Base-by-base conservation (phyloP, 2,113 vertebrate genomes). In the Chrysemys picta region DNA sequence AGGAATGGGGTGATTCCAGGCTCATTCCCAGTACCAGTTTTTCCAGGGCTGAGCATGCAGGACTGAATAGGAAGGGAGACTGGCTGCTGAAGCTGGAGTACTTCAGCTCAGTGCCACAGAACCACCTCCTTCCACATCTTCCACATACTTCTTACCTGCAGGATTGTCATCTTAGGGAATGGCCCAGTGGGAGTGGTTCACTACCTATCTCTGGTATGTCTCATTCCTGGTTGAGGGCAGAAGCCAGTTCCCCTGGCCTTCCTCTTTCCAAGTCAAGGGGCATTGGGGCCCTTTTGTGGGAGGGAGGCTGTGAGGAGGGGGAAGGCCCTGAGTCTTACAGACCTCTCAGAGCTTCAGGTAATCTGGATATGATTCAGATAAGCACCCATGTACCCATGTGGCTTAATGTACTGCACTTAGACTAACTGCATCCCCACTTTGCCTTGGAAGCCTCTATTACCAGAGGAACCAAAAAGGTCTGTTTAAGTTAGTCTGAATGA, bases 1-100 rank as follows among this genome's bases (percentile, higher is more conserved):
- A 96, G 95, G 94, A 97, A 97, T 96, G 96, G 82, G 0, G 80
- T 95, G 84, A 82, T 89, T 93, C 96, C 89, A 94, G 94, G 92
- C 93, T 91, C 79, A 89, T 80, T 88, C 79, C 54, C 82, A 29
- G 8, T 72, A 22, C 35, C 89, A 92, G 22, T 69, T 95, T 25
- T 5, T 0, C 22, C 88, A 79, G 85, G 89, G n/a, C 84, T 96
- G 91, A 84, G 59, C 80, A 79, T 38, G 47, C 50, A 92, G 24
- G 79, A 87, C 47, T 92, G 50, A 35, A 5, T 57, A 78, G 93
- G 62, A 35, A 89, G 65, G 45, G 10, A 53, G 2, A 1, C 45
- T 96, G 54, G 85, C 91, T 88, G 29, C 29, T 47, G 25, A 24
- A 81, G 2, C 1, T 92, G 83, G 65, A 83, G 50, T 90, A 84